Conservation (phyloP, 2,888 invertebrate species). For the Phrixothrix hirtus region DNA sequence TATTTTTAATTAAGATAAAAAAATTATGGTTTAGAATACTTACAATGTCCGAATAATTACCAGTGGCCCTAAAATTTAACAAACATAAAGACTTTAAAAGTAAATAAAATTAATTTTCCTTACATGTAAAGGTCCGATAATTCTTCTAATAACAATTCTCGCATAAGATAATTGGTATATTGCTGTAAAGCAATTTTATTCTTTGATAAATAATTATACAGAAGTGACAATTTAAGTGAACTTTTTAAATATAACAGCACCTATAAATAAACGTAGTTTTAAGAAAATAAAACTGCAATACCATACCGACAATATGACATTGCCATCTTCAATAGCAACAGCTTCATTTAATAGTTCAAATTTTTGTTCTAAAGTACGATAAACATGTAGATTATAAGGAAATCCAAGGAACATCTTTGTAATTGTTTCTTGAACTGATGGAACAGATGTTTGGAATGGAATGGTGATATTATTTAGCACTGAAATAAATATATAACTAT, state of each 20-base stretch:
- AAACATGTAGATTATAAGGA: constrained; percentile 57
- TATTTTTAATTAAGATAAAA: constrained; percentile 6
- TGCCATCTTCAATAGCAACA: constrained; percentile 73
- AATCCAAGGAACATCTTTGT: constrained; percentile 59
- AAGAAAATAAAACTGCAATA: constrained; percentile 18
- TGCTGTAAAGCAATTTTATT: constrained; percentile 72
- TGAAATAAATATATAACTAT: constrained; percentile 37
- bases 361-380: constrained; percentile 65
- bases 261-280: constrained; percentile 57
- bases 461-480: constrained; percentile 57
- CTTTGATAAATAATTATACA: constrained; percentile 70
- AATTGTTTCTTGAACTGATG: constrained; percentile 57
- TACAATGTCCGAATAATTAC: constrained; percentile 46
- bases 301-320: constrained; percentile 69
- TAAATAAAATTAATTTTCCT: constrained; percentile 46
- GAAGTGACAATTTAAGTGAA: constrained; percentile 71
- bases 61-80: constrained; percentile 48
- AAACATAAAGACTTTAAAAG: constrained; percentile 9
- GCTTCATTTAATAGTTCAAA: constrained; percentile 72
- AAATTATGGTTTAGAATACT: constrained; percentile 13
- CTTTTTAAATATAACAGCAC: constrained; percentile 74
- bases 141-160: constrained; percentile 68
- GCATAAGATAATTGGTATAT: constrained; percentile 74
- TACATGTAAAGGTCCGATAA: constrained; percentile 75
- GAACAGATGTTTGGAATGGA: constrained; percentile 39